phyloP scores from a whole-genome alignment of 1,140 invertebrate species.

The Aphelinus certus region DNA sequence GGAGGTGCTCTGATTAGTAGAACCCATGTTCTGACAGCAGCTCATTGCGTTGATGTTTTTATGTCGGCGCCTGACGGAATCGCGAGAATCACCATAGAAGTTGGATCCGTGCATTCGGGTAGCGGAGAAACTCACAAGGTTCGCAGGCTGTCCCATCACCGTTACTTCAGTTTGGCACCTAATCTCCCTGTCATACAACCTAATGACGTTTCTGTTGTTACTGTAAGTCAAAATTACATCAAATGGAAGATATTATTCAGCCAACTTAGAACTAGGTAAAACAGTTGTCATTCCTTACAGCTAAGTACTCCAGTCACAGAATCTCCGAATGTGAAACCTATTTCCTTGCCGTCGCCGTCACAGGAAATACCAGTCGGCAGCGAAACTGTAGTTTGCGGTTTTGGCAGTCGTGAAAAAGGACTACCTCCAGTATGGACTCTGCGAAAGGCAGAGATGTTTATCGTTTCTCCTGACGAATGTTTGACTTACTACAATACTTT shows the following conservation, averaged over 20 bases:
- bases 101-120: not conserved
- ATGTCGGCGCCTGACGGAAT: not conserved
- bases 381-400: not conserved
- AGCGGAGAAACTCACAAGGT: not conserved
- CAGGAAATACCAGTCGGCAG: not conserved
- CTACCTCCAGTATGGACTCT: not conserved
- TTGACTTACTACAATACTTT: not conserved
- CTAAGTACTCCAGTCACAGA: not conserved
- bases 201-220: not conserved
- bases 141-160: not conserved
- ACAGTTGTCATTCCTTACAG: not conserved
- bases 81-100: not conserved
- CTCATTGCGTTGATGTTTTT: not conserved
- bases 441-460: not conserved
- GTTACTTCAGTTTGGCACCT: not conserved
- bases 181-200: not conserved
- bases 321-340: not conserved
- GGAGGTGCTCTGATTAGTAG: slow-evolving; percentile 1
- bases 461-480: not conserved
- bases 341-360: not conserved
- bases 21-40: not conserved
- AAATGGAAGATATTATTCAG: too few relatives aligned
- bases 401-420: not conserved
- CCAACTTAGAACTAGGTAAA: too few relatives aligned
- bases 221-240: not conserved